These are phyloP conservation scores for Sinella curviseta DNA, from an alignment of 1,140 invertebrate genomes.

Conservation along the genomic window DNA sequence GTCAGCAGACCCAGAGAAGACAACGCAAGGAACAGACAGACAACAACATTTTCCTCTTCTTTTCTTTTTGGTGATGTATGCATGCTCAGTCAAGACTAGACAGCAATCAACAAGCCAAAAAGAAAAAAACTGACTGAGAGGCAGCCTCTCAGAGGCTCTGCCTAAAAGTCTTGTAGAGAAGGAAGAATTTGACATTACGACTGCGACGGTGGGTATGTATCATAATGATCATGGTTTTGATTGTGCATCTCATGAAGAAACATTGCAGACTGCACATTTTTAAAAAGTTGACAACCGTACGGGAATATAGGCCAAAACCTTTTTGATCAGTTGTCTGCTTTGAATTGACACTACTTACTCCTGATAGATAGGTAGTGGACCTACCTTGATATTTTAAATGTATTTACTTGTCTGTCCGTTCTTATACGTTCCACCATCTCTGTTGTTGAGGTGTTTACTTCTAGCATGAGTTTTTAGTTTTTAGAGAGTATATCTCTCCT, in stretches of 20 bases:
- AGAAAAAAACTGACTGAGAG: no score
- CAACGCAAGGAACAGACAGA: background rate
- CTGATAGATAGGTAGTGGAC: no score
- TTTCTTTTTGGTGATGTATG: background rate
- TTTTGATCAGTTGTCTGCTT: background rate
- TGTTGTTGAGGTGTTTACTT: no score
- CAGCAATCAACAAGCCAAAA: background rate
- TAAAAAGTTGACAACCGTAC: background rate
- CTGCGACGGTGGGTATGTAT: background rate
- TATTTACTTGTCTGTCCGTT: no score
- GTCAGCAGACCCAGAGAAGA: constrained; percentile 5
- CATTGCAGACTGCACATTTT: background rate
- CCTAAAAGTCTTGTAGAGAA: no score
- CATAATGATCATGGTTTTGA: background rate
- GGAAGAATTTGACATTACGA: background rate
- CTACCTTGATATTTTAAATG: no score
- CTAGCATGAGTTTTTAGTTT: no score
- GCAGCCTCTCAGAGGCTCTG: no score
- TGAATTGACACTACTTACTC: no score
- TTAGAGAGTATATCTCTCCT: background rate
- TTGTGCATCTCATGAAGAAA: background rate
- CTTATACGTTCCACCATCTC: no score
- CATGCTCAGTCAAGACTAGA: background rate
- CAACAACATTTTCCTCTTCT: background rate
- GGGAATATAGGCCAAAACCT: background rate